These are phyloP conservation scores for Sebastiscus albofasciatus DNA, from an alignment of 2,797 vertebrate species.

Conservation along the genomic window DNA sequence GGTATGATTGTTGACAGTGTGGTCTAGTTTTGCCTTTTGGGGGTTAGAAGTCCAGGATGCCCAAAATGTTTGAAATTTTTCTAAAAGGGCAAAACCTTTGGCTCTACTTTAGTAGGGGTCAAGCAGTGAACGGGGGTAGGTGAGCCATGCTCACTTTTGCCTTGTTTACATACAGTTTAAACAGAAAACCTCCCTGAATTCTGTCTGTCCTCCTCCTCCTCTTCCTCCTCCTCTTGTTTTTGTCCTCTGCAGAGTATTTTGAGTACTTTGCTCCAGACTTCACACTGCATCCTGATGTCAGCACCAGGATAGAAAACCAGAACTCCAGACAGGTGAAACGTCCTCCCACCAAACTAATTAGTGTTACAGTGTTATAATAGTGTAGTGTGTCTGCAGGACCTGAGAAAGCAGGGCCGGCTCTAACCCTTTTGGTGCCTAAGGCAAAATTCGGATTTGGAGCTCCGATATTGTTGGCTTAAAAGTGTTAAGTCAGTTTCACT, in stretches of 20 bases:
- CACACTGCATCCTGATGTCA: constrained; percentile 97
- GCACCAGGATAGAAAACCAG: constrained; percentile 98
- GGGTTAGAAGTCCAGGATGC: too few relatives aligned
- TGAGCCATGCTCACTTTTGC: not conserved
- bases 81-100: too few relatives aligned
- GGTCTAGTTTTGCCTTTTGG: not conserved
- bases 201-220: not conserved
- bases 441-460: too few relatives aligned
- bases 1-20: too few relatives aligned
- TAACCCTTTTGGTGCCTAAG: too few relatives aligned
- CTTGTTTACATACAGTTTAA: not conserved
- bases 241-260: constrained; percentile 89
- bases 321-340: constrained; percentile 93
- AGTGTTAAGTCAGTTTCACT: too few relatives aligned
- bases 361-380: not conserved
- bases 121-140: too few relatives aligned
- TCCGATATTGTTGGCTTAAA: too few relatives aligned
- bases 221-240: not conserved
- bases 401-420: too few relatives aligned
- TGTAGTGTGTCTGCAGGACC: not conserved
- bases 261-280: constrained; percentile 99
- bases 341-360: not conserved
- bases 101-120: too few relatives aligned
- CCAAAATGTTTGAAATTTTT: too few relatives aligned
- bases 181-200: not conserved